These are phyloP conservation scores for Chamaea fasciata DNA, from an alignment of 2,113 vertebrate species.

Conservation along the genomic window DNA sequence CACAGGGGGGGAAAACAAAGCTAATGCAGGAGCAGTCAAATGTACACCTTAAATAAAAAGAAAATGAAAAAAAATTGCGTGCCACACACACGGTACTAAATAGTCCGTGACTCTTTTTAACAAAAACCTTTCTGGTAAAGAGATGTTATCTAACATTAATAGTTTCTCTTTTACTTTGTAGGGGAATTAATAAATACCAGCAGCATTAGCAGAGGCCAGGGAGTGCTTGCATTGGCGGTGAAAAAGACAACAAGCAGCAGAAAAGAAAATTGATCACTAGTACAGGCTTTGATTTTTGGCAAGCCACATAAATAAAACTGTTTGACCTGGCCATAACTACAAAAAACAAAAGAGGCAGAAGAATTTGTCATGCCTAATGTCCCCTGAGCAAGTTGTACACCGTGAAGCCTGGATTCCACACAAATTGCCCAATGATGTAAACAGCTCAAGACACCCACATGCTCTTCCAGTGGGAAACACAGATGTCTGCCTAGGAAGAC, in stretches of 20 bases:
- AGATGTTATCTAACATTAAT: neutral
- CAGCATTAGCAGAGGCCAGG: neutral
- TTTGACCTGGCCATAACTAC: neutral
- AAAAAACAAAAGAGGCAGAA: neutral
- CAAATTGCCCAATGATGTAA: neutral
- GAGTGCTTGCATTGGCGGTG: neutral
- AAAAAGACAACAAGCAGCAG: neutral
- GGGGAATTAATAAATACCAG: neutral
- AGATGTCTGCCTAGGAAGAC: neutral
- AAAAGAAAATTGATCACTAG: neutral
- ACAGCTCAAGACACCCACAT: neutral
- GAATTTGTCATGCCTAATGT: neutral
- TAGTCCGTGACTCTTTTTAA: neutral
- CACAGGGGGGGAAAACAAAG: neutral
- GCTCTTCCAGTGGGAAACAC: neutral
- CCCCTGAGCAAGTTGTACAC: neutral
- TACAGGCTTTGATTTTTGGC: neutral
- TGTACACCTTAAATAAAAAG: neutral
- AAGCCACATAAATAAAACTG: neutral
- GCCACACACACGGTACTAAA: neutral
- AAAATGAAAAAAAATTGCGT: neutral
- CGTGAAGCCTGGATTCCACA: neutral
- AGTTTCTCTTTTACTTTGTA: neutral
- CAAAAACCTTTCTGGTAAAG: neutral
- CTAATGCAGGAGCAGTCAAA: neutral